These are phyloP conservation scores for Ardeotis arabs DNA, from an alignment of 2,113 vertebrate species.

Conservation along the genomic window DNA sequence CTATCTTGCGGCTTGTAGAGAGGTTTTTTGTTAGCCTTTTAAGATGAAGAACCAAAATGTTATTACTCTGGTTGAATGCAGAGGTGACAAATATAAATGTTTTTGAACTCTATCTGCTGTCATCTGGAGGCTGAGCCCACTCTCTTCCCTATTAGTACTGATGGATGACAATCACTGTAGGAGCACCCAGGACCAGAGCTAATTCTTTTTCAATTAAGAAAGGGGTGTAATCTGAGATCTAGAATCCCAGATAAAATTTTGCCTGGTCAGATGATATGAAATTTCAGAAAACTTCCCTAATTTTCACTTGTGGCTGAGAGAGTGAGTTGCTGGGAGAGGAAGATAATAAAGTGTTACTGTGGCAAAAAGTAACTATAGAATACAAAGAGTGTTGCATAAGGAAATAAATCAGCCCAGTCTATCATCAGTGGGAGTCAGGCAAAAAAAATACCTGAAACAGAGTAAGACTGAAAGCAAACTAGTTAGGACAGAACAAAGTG, in stretches of 20 bases:
- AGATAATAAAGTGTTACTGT: slow-evolving; percentile 14
- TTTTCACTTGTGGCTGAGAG: neutral
- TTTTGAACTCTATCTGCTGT: neutral
- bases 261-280: neutral
- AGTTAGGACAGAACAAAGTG: neutral
- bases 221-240: neutral
- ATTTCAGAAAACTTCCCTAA: neutral
- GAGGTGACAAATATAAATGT: neutral
- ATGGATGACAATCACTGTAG: neutral
- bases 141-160: neutral
- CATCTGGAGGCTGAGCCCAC: neutral
- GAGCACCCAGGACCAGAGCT: neutral
- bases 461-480: neutral
- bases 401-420: slow-evolving; percentile 14
- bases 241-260: neutral
- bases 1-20: too few species aligned
- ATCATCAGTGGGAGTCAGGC: neutral
- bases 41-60: neutral
- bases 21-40: rapidly evolving
- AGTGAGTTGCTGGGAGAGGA: neutral
- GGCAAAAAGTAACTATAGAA: slow-evolving; percentile 21
- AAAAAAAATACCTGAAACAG: slow-evolving; percentile 12
- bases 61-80: neutral
- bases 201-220: neutral
- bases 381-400: neutral